These are phyloP conservation scores for Drosophila peninsularis DNA, from an alignment of 2,888 invertebrate species.

Conservation along the genomic window DNA sequence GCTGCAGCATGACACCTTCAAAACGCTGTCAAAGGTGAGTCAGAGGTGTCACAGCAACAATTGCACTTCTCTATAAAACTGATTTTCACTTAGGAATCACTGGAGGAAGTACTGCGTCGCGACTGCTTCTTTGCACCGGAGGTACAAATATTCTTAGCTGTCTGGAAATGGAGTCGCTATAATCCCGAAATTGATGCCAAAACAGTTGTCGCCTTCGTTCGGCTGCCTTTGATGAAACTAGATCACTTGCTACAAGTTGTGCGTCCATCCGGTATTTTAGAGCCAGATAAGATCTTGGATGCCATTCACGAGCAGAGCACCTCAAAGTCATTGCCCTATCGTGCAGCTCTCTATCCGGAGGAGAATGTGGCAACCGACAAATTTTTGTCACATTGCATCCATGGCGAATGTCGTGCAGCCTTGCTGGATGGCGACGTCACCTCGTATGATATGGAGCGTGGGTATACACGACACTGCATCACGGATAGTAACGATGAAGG, in stretches of 20 bases:
- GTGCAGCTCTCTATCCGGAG: slow-evolving; percentile 93
- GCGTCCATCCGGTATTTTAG: slow-evolving; percentile 93
- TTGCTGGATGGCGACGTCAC: slow-evolving; percentile 95
- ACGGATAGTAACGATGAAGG: slow-evolving; percentile 89
- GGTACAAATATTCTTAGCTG: slow-evolving; percentile 96
- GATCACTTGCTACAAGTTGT: slow-evolving; percentile 95
- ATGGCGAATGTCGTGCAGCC: slow-evolving; percentile 95
- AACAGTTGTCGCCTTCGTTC: slow-evolving; percentile 88
- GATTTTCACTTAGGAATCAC: slow-evolving; percentile 85
- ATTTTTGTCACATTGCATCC: slow-evolving; percentile 93
- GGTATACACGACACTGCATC: slow-evolving; percentile 95
- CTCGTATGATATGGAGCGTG: slow-evolving; percentile 96
- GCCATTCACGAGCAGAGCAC: slow-evolving; percentile 95
- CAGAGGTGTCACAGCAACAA: neutral
- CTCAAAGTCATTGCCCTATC: slow-evolving; percentile 92
- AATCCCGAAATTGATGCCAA: slow-evolving; percentile 87
- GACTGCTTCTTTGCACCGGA: slow-evolving; percentile 99
- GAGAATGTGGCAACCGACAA: slow-evolving; percentile 95
- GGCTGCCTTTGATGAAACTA: slow-evolving; percentile 94
- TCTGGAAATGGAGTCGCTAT: slow-evolving; percentile 93
- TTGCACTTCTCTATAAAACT: neutral
- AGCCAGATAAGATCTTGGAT: slow-evolving; percentile 95
- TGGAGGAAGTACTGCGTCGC: slow-evolving; percentile 93
- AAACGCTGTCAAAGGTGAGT: slow-evolving; percentile 90
- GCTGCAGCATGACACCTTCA: slow-evolving; percentile 92